Evolutionary conservation across 2,113 vertebrate species (phyloP).

Genomic region (Elephas maximus): DNA sequence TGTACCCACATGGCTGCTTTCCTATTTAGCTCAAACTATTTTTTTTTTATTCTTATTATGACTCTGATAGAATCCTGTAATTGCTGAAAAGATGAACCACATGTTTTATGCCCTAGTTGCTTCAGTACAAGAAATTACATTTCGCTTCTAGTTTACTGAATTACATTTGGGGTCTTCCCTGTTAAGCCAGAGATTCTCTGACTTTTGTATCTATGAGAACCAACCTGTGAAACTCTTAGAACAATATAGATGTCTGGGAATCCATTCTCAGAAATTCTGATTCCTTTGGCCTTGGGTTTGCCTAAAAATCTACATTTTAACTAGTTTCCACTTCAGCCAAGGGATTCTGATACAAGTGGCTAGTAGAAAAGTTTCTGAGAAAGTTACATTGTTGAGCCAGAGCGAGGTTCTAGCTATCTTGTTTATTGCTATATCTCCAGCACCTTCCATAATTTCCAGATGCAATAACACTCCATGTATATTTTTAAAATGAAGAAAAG

Average conservation of each 20-base stretch:
- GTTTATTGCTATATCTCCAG: not conserved
- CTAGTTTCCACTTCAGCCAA: not conserved
- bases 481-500: not conserved
- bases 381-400: fast-evolving
- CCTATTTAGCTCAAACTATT: not conserved
- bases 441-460: no score
- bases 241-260: not conserved
- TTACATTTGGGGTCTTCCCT: not conserved
- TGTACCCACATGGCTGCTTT: not conserved
- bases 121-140: not conserved
- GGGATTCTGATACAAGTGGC: not conserved
- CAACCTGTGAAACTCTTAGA: not conserved
- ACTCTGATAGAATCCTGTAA: not conserved
- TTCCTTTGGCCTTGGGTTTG: not conserved
- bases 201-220: not conserved
- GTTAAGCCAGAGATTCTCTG: not conserved
- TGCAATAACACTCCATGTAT: not conserved
- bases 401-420: not conserved
- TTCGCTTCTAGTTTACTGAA: not conserved
- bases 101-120: not conserved
- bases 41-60: constrained; percentile 41
- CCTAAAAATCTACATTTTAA: not conserved
- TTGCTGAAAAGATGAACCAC: not conserved
- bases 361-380: not conserved
- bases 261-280: not conserved